Evolutionary conservation across 2,888 invertebrate genomes (phyloP).

Genomic region (Horisme vitalbata): DNA sequence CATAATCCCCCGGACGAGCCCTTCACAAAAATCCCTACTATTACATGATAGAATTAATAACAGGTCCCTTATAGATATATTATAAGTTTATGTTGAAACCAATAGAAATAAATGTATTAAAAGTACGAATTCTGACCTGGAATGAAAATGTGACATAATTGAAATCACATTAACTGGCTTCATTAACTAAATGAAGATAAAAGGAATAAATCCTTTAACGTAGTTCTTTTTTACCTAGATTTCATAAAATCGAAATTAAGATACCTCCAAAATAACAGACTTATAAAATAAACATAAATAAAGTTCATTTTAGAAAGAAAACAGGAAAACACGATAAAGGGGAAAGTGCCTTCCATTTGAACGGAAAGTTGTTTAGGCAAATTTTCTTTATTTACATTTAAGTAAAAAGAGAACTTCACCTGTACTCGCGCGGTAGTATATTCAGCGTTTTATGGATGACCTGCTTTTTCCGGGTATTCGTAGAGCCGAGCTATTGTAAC

Average conservation of each 20-base stretch:
- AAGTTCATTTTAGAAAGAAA: slow-evolving; percentile 48
- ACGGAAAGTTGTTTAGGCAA: slow-evolving; percentile 58
- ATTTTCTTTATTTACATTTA: slow-evolving; percentile 56
- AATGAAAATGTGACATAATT: no score
- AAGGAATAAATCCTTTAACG: no score
- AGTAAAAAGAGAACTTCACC: slow-evolving; percentile 51
- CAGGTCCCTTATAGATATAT: no score
- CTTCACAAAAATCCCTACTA: no score
- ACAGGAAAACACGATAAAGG: slow-evolving; percentile 55
- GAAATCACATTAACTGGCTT: no score
- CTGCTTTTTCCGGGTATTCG: slow-evolving; percentile 12
- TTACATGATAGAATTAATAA: no score
- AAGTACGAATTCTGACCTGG: no score
- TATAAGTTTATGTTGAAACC: no score
- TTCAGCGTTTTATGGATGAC: slow-evolving; percentile 39
- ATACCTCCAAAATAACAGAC: slow-evolving; percentile 36
- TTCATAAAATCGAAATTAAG: not conserved
- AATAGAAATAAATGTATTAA: no score
- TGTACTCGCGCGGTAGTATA: slow-evolving; percentile 41
- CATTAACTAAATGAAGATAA: no score
- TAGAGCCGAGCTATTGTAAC: not conserved
- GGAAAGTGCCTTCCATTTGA: slow-evolving; percentile 52
- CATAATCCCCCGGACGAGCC: no score
- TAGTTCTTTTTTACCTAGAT: slow-evolving; percentile 7
- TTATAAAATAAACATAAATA: slow-evolving; percentile 53